phyloP scores from a whole-genome alignment of 1,140 invertebrate genomes.

The Carcinoscorpius rotundicauda region DNA sequence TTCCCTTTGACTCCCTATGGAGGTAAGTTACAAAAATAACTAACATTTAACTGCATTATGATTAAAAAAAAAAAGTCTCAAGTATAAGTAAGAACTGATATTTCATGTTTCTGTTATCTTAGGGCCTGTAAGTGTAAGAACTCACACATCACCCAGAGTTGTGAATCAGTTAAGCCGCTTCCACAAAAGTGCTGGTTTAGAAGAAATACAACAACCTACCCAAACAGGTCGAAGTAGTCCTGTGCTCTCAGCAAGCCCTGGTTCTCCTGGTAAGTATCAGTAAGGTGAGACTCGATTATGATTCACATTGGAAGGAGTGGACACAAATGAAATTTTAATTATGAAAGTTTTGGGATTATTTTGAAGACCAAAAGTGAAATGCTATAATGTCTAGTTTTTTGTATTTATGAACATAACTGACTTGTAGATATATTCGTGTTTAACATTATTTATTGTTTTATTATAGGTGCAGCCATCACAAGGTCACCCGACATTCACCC shows the following conservation, averaged over 20 bases:
- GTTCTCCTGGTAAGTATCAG: constrained; percentile 27
- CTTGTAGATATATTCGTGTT: constrained; percentile 1
- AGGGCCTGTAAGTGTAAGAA: constrained; percentile 70
- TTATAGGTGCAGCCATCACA: constrained; percentile 30
- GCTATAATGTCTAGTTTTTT: background rate
- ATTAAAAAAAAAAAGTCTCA: background rate
- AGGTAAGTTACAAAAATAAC: constrained; percentile 35
- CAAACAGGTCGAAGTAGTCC: constrained; percentile 62
- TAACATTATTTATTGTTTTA: constrained; percentile 4
- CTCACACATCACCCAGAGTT: constrained; percentile 81
- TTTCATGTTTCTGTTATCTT: constrained; percentile 4
- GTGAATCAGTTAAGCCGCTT: constrained; percentile 89
- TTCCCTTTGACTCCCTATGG: constrained; percentile 97
- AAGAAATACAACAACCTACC: constrained; percentile 36
- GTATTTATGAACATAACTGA: background rate
- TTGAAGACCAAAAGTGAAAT: too few relatives aligned
- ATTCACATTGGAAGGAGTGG: too few relatives aligned
- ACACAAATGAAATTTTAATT: too few relatives aligned
- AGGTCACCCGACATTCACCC: constrained; percentile 32
- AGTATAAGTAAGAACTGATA: background rate
- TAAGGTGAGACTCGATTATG: too few relatives aligned
- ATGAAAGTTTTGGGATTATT: too few relatives aligned
- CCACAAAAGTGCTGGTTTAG: constrained; percentile 85
- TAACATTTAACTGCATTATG: background rate
- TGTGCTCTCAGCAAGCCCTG: constrained; percentile 44